These are phyloP conservation scores for Melanostoma scalare DNA, from an alignment of 2,888 invertebrate genomes.

Conservation along the genomic window DNA sequence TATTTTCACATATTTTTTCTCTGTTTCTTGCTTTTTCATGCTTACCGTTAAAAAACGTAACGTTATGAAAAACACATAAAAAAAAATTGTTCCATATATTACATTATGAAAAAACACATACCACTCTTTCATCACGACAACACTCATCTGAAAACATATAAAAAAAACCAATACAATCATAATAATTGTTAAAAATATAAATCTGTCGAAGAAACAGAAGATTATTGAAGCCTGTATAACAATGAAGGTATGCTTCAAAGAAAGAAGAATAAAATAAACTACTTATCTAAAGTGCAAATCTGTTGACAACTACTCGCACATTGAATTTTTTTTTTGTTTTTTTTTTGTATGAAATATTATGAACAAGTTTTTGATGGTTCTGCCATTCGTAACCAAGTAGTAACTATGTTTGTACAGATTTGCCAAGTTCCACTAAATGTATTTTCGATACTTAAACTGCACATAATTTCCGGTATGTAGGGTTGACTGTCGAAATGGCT, in stretches of 20 bases:
- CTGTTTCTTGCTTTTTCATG: conserved; percentile 73
- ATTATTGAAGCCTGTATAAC: conserved; percentile 97
- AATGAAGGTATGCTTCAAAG: conserved; percentile 89
- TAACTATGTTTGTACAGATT: too few species aligned
- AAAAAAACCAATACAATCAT: conserved; percentile 71
- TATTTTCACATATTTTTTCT: conserved; percentile 68
- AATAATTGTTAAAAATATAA: conserved; percentile 80
- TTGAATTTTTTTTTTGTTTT: conserved; percentile 34
- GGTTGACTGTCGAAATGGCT: too few species aligned
- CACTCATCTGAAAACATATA: conserved; percentile 66
- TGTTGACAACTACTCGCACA: conserved; percentile 65
- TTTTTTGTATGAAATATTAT: conserved; percentile 4
- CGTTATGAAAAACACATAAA: conserved; percentile 72
- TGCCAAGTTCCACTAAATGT: too few species aligned
- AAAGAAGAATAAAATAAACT: conserved; percentile 38
- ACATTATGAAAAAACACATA: conserved; percentile 70
- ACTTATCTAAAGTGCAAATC: conserved; percentile 71
- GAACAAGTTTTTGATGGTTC: conserved; percentile 17
- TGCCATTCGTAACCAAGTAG: conserved; percentile 1
- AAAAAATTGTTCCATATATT: conserved; percentile 74
- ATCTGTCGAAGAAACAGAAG: conserved; percentile 88
- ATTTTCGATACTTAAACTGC: too few species aligned
- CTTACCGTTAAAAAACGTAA: conserved; percentile 73
- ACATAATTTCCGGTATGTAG: too few species aligned
- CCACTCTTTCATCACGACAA: conserved; percentile 70